Conservation (phyloP, 2,113 vertebrate genomes). For the Athene noctua region DNA sequence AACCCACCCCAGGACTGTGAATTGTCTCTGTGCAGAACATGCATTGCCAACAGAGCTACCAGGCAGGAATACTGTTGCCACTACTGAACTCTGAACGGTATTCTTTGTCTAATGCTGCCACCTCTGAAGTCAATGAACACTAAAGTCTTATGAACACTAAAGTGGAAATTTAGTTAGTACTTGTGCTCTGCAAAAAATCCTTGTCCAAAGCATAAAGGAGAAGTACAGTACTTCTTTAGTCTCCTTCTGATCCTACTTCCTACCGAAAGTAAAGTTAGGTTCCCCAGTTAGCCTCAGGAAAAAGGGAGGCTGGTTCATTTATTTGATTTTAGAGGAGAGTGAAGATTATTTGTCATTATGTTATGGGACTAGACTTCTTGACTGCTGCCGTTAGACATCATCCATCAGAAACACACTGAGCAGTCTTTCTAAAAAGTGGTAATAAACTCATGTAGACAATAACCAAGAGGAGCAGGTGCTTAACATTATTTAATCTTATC, state of each 20-base stretch:
- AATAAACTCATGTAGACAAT: not conserved
- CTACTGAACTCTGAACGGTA: not conserved
- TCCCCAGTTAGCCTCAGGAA: not conserved
- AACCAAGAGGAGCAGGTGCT: not conserved
- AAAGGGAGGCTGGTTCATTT: not conserved
- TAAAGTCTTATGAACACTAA: not conserved
- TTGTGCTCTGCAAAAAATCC: not conserved
- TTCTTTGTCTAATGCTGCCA: not conserved
- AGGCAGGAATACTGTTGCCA: not conserved
- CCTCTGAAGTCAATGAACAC: not conserved
- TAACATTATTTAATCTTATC: not conserved
- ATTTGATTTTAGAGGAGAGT: not conserved
- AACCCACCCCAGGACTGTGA: not conserved
- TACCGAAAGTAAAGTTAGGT: not conserved
- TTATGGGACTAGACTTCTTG: not conserved
- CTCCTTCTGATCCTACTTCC: not conserved
- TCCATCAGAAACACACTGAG: not conserved
- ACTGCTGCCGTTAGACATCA: not conserved
- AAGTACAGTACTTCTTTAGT: not conserved
- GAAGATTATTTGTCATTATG: not conserved
- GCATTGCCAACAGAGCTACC: not conserved
- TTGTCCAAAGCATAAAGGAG: not conserved
- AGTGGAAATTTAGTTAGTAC: not conserved
- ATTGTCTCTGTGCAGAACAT: not conserved
- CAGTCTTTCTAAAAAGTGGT: not conserved